Evolutionary conservation across 2,113 vertebrate species (phyloP).

Genomic region (Oceanodroma tethys): DNA sequence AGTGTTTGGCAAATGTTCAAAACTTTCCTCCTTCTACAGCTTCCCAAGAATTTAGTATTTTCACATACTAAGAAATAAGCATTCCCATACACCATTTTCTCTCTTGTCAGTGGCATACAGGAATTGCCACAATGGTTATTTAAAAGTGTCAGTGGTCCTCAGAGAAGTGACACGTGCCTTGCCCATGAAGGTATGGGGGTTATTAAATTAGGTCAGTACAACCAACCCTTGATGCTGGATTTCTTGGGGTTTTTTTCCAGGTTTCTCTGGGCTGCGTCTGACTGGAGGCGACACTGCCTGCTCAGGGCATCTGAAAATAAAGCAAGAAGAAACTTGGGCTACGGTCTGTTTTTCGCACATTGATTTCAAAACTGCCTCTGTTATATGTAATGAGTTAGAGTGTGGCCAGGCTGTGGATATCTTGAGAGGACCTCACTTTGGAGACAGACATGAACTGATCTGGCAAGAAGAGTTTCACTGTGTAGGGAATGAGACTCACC

Average conservation of each 20-base stretch:
- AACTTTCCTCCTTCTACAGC: not conserved
- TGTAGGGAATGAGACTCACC: conserved; percentile 49
- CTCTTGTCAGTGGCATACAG: not conserved
- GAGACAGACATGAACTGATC: conserved; percentile 25
- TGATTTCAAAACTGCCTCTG: conserved; percentile 64
- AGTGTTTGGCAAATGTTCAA: not conserved
- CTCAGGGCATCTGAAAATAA: conserved; percentile 72
- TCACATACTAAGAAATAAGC: not conserved
- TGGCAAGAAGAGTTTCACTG: conserved; percentile 74
- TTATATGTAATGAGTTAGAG: conserved; percentile 69
- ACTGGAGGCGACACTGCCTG: conserved; percentile 58
- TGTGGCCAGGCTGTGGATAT: conserved; percentile 62
- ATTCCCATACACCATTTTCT: not conserved
- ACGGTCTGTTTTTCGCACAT: conserved; percentile 67
- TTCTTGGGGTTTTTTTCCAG: not conserved
- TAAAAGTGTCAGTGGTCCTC: not conserved
- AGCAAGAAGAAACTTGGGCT: conserved; percentile 55
- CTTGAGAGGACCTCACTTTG: conserved; percentile 32
- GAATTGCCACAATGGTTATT: not conserved
- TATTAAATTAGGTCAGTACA: not conserved
- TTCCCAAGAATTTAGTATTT: not conserved
- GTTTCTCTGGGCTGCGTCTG: conserved; percentile 55
- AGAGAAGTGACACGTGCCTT: not conserved
- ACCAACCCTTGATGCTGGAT: not conserved
- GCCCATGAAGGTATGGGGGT: not conserved